Conservation (phyloP, 2,113 vertebrate genomes). For the Marcusenius ussheri region DNA sequence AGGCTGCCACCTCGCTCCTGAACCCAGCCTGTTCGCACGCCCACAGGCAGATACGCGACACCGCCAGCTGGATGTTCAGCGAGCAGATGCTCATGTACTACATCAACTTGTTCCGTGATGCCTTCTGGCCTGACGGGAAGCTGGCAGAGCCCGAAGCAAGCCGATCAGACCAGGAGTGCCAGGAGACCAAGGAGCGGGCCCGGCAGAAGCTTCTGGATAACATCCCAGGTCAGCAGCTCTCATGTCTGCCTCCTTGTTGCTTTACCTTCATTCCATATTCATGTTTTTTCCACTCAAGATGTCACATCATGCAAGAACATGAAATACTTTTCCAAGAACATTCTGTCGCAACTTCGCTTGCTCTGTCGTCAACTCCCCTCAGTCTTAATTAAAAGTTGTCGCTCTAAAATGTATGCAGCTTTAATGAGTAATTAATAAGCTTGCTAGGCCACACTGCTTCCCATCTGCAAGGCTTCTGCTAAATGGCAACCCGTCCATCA, state of each 20-base stretch:
- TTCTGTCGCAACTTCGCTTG: background rate
- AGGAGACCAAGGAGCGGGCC: slow-evolving; percentile 82
- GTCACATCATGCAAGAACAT: background rate
- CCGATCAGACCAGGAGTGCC: slow-evolving; percentile 67
- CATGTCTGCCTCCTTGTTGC: background rate
- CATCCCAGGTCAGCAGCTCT: slow-evolving; percentile 76
- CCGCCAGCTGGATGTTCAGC: slow-evolving; percentile 92
- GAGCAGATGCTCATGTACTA: slow-evolving; percentile 94
- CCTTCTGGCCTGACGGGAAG: slow-evolving; percentile 89
- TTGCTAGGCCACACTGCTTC: background rate
- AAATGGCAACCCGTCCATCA: background rate
- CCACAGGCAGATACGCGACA: slow-evolving; percentile 95
- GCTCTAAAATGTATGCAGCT: background rate
- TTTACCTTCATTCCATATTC: background rate
- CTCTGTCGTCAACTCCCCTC: background rate
- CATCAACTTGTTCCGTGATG: slow-evolving; percentile 82
- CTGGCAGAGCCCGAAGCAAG: slow-evolving; percentile 64
- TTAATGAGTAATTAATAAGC: background rate
- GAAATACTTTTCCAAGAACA: background rate
- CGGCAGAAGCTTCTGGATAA: slow-evolving; percentile 96
- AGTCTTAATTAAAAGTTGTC: background rate
- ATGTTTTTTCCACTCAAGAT: background rate
- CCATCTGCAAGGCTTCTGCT: background rate
- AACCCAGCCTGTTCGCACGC: slow-evolving; percentile 11
- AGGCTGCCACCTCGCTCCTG: background rate